phyloP scores from a whole-genome alignment of 2,888 invertebrate species.

The Hirudinaria manillensis region DNA sequence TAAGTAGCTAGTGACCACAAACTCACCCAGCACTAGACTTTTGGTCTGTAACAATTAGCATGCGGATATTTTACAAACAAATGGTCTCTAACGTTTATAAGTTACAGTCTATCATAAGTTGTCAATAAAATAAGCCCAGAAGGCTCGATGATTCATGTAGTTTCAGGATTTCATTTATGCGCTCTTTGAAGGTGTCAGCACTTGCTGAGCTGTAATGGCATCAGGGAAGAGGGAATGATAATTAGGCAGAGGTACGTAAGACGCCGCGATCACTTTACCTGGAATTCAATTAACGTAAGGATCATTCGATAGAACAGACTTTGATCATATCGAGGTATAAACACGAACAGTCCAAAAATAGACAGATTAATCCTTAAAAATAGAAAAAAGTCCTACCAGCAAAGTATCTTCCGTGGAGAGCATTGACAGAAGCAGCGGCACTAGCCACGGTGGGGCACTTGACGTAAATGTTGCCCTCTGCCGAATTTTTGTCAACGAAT shows the following conservation, averaged over 20 bases:
- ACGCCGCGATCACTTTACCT: conserved; percentile 90
- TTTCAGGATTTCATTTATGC: too few relatives aligned
- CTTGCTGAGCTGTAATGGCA: conserved; percentile 26
- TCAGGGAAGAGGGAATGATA: conserved; percentile 96
- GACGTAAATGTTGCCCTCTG: conserved; percentile 93
- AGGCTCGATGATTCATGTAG: too few relatives aligned
- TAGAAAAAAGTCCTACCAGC: conserved; percentile 61
- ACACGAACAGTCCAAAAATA: not conserved
- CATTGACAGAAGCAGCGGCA: conserved; percentile 90
- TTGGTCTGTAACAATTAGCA: too few relatives aligned
- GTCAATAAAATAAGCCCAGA: too few relatives aligned
- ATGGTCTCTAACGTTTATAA: too few relatives aligned
- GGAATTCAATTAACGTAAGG: conserved; percentile 56
- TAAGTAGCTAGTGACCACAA: too few relatives aligned
- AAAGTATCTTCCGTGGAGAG: conserved; percentile 94
- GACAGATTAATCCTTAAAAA: not conserved
- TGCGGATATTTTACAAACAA: too few relatives aligned
- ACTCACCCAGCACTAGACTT: too few relatives aligned
- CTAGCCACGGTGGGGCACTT: conserved; percentile 95
- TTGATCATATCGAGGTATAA: not conserved
- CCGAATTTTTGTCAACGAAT: conserved; percentile 85
- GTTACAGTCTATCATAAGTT: too few relatives aligned
- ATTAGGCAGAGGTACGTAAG: conserved; percentile 92
- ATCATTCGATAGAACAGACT: not conserved
- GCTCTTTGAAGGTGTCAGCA: conserved; percentile 25